These are phyloP conservation scores for Ciconia maguari DNA, from an alignment of 2,113 vertebrate genomes.

Conservation along the genomic window DNA sequence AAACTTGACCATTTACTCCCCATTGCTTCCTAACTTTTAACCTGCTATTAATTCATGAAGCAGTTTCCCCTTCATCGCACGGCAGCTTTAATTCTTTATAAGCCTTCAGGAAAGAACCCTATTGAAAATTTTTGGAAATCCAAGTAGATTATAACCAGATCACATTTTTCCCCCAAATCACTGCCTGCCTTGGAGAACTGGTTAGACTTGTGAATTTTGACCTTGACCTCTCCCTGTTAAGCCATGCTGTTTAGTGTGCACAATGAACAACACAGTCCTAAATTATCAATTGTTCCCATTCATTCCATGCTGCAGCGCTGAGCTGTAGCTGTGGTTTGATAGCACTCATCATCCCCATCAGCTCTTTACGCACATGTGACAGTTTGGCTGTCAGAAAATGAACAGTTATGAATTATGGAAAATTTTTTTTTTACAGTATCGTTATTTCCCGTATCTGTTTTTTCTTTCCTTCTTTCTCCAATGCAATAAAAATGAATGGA, in stretches of 20 bases:
- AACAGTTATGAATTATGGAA: background rate
- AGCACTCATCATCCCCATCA: background rate
- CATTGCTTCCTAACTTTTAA: background rate
- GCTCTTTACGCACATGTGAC: background rate
- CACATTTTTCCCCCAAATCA: background rate
- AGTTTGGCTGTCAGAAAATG: background rate
- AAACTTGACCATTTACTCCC: background rate
- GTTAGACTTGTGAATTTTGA: background rate
- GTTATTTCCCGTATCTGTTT: background rate
- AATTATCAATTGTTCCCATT: background rate
- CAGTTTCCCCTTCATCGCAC: background rate
- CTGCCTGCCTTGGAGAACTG: background rate
- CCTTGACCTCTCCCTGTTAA: background rate
- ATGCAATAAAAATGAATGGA: background rate
- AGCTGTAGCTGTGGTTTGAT: background rate
- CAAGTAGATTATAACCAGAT: background rate
- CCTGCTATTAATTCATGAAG: background rate
- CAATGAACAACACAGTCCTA: background rate
- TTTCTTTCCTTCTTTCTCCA: background rate
- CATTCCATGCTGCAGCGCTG: background rate
- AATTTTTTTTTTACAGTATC: background rate
- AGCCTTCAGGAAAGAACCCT: background rate
- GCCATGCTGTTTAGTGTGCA: background rate
- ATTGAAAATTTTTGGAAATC: background rate
- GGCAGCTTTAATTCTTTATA: background rate